Percentiles rank a stretch among this genome's conserved stretches.
phyloP scores from a whole-genome alignment of 2,888 invertebrate genomes.

The Cheilosia pagana region DNA sequence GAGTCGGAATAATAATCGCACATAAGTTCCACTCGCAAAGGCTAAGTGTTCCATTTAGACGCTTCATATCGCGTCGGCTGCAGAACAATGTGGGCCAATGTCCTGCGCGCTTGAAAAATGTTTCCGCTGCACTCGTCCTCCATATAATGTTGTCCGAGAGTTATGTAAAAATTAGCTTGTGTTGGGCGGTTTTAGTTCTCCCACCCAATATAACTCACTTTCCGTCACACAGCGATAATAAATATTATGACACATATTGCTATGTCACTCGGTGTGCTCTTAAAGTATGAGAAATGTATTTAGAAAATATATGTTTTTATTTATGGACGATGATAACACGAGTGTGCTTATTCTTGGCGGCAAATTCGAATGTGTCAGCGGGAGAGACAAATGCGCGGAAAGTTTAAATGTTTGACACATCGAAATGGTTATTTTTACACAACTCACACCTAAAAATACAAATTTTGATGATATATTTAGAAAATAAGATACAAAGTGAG shows the following conservation, averaged over 20 bases:
- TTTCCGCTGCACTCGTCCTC: constrained; percentile 26
- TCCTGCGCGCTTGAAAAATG: constrained; percentile 7
- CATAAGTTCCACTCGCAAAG: neutral
- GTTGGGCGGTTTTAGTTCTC: neutral
- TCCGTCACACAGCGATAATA: constrained; percentile 35
- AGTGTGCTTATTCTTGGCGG: constrained; percentile 50
- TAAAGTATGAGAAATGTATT: constrained; percentile 53
- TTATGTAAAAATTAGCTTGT: constrained; percentile 34
- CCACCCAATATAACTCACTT: constrained; percentile 45
- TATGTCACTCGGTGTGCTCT: constrained; percentile 28
- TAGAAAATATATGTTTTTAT: constrained; percentile 43
- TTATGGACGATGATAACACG: constrained; percentile 71
- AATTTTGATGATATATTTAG: neutral
- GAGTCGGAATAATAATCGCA: constrained; percentile 12
- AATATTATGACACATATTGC: constrained; percentile 56
- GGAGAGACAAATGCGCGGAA: neutral
- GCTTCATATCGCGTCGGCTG: neutral
- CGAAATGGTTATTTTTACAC: neutral
- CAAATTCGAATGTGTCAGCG: no score
- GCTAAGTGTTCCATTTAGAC: constrained; percentile 11
- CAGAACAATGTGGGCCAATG: constrained; percentile 9
- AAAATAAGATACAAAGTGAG: neutral
- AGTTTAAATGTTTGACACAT: constrained; percentile 10
- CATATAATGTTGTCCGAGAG: neutral
- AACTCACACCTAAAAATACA: neutral